Evolutionary conservation across 2,888 invertebrate genomes (phyloP), one percentile per base, ranked within the genome.

Genomic region (Rhamnusium bicolor): DNA sequence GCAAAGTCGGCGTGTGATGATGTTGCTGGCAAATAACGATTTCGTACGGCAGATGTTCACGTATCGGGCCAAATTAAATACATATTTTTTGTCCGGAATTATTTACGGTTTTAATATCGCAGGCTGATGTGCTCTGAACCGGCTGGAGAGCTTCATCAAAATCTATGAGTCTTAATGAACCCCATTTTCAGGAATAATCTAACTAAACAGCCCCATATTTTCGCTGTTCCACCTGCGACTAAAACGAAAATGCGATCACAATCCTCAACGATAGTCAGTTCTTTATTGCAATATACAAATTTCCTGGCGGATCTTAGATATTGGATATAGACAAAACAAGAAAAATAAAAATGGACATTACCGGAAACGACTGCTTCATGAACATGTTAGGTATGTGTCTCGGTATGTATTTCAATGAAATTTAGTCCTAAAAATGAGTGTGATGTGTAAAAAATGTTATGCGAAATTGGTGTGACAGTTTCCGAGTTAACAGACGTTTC

Each of bases 41-140:
- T 46, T 58, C 63, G 18, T 32, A 67, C 40, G 69, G 56, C 77
- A 77, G 77, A 77, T 77, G 77, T 73, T 73, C 73, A 54, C 69
- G 40, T 74, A 76, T 74, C 73, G 51, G 56, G 58, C 70, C 71
- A 74, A 72, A 77, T 74, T 73, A 73, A 77, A 74, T 71, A 73
- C 73, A 74, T 77, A 77, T 77, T 77, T 77, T 74, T 77, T 71
- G 69, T 24, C 63, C 32, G 65, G 46, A 65, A 73, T 76, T 74
- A 77, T 74, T 74, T 74, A 77, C 73, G 71, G 71, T 24, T 71
- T 69, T 66, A 73, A 77, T 77, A 71, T 73, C 67, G 60, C 49
- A 58, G 47, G 32, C 54, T 40, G 71, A 67, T 67, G 56, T 32
- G 54, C 21, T 19, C 66, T n/a, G 56, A 66, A 51, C 66, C 66